These are phyloP conservation scores for Pavo muticus DNA, from an alignment of 2,113 vertebrate species.

Conservation along the genomic window DNA sequence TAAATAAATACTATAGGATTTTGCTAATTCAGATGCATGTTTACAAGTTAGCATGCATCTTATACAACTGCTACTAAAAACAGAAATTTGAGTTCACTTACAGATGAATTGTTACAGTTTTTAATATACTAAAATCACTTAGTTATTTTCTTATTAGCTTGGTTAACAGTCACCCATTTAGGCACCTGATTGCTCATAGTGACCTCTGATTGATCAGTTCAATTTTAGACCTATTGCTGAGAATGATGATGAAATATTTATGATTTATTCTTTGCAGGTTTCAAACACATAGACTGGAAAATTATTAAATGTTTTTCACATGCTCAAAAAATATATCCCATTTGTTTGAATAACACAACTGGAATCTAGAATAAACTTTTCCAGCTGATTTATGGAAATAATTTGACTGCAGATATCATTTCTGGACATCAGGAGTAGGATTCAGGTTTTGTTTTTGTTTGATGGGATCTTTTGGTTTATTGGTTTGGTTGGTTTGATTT, in stretches of 20 bases:
- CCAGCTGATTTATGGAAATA: not conserved
- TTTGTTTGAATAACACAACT: not conserved
- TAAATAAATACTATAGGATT: accelerated
- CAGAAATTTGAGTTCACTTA: not conserved
- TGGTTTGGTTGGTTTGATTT: not conserved
- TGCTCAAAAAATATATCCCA: accelerated
- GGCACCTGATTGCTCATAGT: accelerated
- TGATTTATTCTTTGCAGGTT: not conserved
- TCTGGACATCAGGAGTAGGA: not conserved
- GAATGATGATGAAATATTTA: not conserved
- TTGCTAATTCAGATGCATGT: not conserved
- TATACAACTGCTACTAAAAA: not conserved
- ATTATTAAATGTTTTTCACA: not conserved
- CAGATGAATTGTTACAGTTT: not conserved
- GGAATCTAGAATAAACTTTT: not conserved
- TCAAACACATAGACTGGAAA: not conserved
- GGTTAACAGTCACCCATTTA: not conserved
- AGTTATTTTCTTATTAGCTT: not conserved
- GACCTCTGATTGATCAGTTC: not conserved
- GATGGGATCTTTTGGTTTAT: not conserved
- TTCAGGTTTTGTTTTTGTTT: not conserved
- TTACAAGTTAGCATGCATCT: not conserved
- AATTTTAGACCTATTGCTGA: not conserved
- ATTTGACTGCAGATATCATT: not conserved
- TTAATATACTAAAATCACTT: not conserved